Conservation (phyloP, 1,140 invertebrate species). For the Pogonomyrmex californicus region DNA sequence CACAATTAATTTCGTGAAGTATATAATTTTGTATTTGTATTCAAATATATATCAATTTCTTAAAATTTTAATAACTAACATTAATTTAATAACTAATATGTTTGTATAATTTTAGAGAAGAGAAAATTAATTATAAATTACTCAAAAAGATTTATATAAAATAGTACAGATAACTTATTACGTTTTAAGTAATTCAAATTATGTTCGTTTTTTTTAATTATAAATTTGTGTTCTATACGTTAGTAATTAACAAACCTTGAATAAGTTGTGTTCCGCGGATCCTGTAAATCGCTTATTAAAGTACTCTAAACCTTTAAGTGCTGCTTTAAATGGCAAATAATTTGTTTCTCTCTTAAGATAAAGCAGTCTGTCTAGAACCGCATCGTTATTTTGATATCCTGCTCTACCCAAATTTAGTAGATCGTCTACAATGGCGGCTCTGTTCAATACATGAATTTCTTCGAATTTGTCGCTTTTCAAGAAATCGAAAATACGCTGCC, state of each 20-base stretch:
- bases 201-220: background rate
- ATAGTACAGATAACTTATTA: too few relatives aligned
- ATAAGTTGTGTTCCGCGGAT: conserved; percentile 78
- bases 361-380: conserved; percentile 88
- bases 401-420: conserved; percentile 89
- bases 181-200: too few relatives aligned
- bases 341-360: conserved; percentile 87
- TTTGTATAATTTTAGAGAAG: too few relatives aligned
- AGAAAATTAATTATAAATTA: too few relatives aligned
- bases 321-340: conserved; percentile 87
- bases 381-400: conserved; percentile 89
- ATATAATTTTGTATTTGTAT: background rate
- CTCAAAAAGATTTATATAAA: too few relatives aligned
- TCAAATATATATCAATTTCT: background rate
- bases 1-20: background rate
- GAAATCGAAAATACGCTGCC: conserved; percentile 88
- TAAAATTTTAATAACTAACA: too few relatives aligned
- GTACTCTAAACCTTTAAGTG: conserved; percentile 83
- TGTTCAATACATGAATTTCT: conserved; percentile 90
- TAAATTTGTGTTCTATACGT: background rate
- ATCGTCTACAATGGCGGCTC: conserved; percentile 94
- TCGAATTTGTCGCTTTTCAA: conserved; percentile 86
- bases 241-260: conserved; percentile 77
- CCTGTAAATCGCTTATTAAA: conserved; percentile 84
- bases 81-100: too few relatives aligned